These are phyloP conservation scores for Heptranchias perlo DNA, from an alignment of 2,113 vertebrate genomes.

Conservation along the genomic window DNA sequence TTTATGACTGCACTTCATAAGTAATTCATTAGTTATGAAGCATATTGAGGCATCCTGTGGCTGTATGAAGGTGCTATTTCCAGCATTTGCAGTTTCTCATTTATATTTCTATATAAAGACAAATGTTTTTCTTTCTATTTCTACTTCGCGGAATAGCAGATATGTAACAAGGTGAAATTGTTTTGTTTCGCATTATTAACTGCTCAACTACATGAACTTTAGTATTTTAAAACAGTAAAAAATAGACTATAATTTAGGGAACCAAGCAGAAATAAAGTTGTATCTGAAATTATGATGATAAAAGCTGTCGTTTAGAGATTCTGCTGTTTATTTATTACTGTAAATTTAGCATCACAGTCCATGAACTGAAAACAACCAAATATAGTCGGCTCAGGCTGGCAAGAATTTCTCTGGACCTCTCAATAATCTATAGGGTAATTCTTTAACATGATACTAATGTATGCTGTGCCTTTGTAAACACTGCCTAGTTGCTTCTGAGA, in stretches of 20 bases:
- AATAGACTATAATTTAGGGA: not conserved
- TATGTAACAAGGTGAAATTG: not conserved
- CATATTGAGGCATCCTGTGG: not conserved
- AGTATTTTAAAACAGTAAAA: not conserved
- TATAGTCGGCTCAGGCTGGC: not conserved
- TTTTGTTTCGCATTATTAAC: not conserved
- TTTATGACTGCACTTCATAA: not conserved
- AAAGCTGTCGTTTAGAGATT: not conserved
- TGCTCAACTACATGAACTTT: not conserved
- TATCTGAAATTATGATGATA: not conserved
- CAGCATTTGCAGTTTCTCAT: not conserved
- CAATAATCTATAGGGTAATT: not conserved
- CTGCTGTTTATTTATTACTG: not conserved
- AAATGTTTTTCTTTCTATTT: not conserved
- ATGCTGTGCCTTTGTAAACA: not conserved
- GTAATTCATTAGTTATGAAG: conserved; percentile 9
- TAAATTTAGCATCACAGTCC: not conserved
- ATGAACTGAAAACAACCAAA: not conserved
- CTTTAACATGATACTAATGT: not conserved
- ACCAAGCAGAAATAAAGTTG: not conserved
- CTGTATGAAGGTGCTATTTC: not conserved
- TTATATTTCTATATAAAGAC: not conserved
- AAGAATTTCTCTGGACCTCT: not conserved
- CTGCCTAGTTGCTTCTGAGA: not conserved
- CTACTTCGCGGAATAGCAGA: not conserved